Base-by-base conservation (phyloP, 2,888 invertebrate genomes). In the Urechis unicinctus region DNA sequence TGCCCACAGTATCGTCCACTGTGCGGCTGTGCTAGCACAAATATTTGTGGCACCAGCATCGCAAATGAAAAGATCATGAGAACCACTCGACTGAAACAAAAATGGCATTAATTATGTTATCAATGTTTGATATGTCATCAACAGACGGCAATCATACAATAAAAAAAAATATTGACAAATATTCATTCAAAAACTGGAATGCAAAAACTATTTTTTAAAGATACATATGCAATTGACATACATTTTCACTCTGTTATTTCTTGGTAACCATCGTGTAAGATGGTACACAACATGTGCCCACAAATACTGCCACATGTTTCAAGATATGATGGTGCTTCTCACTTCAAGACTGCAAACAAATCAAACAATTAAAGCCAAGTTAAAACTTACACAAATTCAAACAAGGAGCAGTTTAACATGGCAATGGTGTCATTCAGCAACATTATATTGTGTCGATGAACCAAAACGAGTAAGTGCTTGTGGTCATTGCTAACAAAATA, bases 241-340 rank as follows among this genome's bases (percentile, higher is more conserved):
- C 74, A 71, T 71, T 59, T 72, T 73, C 1, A 59, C 47, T 41
- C 72, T 62, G 62, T 72, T 73, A 59, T 70, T 68, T 41, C 67
- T 62, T 4, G 73, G 73, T 55, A 74, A 72, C 71, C 71, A 72
- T 57, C 71, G 52, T 13, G 67, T 63, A 13, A 70, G 61, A 56
- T 74, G 74, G 54, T 73, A 73, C 3, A 69, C 61, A 17, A 58
- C 57, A 53, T 74, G 74, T 13, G 70, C 68, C 65, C 69, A 72
- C 44, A 66, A 63, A 56, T 74, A 74, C 21, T 68, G 68, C 73
- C 73, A 74, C 74, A 74, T 73, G 13, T 6, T 55, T 44, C 46
- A n/a, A n/a, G n/a, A n/a, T n/a, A n/a, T n/a, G n/a, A n/a, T n/a
- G n/a, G n/a, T n/a, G n/a, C n/a, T n/a, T n/a, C n/a, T n/a, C n/a